These are phyloP conservation scores for Neoaliturus tenellus DNA, from an alignment of 2,888 invertebrate genomes.

Conservation along the genomic window DNA sequence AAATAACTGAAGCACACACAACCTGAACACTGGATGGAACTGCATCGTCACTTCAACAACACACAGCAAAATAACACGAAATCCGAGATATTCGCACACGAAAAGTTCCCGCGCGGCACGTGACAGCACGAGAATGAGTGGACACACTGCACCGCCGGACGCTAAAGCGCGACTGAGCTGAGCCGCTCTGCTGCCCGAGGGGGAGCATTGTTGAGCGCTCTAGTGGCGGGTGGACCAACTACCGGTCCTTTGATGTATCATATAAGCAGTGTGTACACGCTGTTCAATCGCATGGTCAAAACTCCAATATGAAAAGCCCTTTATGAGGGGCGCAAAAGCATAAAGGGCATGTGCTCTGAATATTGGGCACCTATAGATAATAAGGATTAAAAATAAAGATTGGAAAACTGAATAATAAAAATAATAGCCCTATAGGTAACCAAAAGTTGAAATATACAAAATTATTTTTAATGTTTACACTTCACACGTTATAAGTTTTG, in stretches of 20 bases:
- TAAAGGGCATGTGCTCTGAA: no score
- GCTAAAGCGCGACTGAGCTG: background rate
- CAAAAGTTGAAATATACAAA: no score
- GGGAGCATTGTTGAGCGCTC: background rate
- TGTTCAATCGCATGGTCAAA: background rate
- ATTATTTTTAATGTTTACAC: no score
- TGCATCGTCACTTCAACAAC: background rate
- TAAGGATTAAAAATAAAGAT: no score
- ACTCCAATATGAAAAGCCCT: background rate
- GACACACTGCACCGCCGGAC: background rate
- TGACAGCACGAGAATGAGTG: background rate
- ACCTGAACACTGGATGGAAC: background rate
- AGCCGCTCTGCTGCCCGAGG: background rate
- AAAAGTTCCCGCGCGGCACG: background rate
- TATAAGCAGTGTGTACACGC: background rate
- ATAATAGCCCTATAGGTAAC: no score
- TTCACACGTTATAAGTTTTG: no score
- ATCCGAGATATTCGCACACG: background rate
- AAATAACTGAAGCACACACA: slow-evolving; percentile 8
- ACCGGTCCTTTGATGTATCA: background rate
- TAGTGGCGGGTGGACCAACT: slow-evolving; percentile 1
- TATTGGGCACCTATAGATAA: no score
- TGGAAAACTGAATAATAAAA: no score
- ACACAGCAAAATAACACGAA: background rate
- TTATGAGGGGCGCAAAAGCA: background rate